Percentiles rank a stretch among this genome's conserved stretches.
Conservation (phyloP, 2,797 vertebrate species). For the Hipposideros larvatus region DNA sequence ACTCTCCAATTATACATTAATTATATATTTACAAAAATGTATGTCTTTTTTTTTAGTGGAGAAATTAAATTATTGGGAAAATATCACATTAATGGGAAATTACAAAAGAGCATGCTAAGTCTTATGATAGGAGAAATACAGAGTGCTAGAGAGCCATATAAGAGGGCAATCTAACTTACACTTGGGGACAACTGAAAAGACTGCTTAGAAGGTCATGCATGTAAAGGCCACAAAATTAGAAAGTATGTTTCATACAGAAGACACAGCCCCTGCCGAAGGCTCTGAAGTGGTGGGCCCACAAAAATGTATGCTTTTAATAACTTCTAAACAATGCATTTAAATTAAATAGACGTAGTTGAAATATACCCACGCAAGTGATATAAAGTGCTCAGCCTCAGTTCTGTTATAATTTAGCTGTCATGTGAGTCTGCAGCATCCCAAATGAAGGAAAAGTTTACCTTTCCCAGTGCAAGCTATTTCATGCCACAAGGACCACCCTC, state of each 20-base stretch:
- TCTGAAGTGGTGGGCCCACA: neutral
- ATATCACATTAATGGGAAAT: constrained; percentile 8
- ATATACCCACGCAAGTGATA: neutral
- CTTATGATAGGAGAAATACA: neutral
- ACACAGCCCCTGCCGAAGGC: neutral
- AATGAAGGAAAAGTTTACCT: neutral
- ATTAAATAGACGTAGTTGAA: neutral
- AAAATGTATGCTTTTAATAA: neutral
- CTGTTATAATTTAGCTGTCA: neutral
- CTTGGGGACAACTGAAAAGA: neutral
- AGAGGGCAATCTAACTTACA: neutral
- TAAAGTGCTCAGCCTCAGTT: neutral
- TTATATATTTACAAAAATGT: neutral
- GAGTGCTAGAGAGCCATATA: neutral
- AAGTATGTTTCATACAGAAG: neutral
- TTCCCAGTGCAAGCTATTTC: neutral
- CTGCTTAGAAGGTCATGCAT: neutral
- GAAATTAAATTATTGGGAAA: constrained; percentile 6
- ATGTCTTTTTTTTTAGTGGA: neutral
- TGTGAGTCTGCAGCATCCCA: neutral
- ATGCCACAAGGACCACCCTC: no score
- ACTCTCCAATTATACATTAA: neutral
- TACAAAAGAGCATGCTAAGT: neutral
- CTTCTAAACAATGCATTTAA: neutral
- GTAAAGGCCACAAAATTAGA: neutral